These are phyloP conservation scores for Erethizon dorsatum DNA, from an alignment of 2,797 vertebrate genomes.

Conservation along the genomic window DNA sequence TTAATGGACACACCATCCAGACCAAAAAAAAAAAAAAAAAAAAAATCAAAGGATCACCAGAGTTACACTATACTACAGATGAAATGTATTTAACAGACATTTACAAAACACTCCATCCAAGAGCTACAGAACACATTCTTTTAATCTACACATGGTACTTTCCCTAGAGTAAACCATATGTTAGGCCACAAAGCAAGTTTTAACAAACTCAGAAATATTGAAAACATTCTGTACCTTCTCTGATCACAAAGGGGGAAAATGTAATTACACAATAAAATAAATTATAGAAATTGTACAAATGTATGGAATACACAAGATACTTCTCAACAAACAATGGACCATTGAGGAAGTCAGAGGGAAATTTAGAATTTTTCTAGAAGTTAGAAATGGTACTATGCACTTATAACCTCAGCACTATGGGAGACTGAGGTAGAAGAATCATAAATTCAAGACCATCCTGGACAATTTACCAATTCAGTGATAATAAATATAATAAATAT, in stretches of 20 bases:
- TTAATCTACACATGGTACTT: neutral
- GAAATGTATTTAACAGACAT: neutral
- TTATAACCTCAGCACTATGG: neutral
- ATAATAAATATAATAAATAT: neutral
- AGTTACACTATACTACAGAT: neutral
- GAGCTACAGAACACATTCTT: neutral
- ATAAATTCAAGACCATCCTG: neutral
- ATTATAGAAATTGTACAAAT: neutral
- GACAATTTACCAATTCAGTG: neutral
- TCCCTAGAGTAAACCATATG: neutral
- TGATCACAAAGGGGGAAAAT: neutral
- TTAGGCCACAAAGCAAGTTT: neutral
- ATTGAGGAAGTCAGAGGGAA: neutral
- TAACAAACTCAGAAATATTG: neutral
- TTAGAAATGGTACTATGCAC: neutral
- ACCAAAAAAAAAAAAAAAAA: neutral
- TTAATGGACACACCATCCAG: neutral
- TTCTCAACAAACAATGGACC: neutral
- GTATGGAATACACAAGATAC: neutral
- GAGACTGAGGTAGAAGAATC: neutral
- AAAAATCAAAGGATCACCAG: neutral
- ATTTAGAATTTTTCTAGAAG: neutral
- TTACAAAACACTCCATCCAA: neutral
- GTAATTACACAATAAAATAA: neutral
- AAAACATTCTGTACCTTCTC: neutral